Percentiles rank a stretch among this genome's conserved stretches.
phyloP scores from a whole-genome alignment of 2,888 invertebrate genomes.

The Pediacus dermestoides region DNA sequence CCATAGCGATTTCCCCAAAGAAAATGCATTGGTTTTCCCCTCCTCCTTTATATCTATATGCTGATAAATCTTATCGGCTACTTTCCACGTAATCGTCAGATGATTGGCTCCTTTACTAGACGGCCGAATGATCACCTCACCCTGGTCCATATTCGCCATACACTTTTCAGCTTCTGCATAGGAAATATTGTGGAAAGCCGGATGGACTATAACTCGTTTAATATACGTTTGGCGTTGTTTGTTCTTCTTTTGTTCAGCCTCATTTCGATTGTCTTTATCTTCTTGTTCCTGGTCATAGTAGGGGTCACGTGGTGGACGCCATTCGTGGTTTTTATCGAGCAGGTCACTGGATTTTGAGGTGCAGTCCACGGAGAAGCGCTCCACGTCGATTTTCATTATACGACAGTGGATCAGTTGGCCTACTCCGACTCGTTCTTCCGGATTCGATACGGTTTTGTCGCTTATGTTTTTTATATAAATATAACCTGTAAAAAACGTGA shows the following conservation, averaged over 20 bases:
- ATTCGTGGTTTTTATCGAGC: slow-evolving; percentile 83
- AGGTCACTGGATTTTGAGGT: slow-evolving; percentile 92
- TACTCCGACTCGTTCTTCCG: slow-evolving; percentile 84
- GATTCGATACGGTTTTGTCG: slow-evolving; percentile 89
- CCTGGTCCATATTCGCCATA: slow-evolving; percentile 90
- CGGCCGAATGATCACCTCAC: slow-evolving; percentile 93
- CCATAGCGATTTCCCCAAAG: slow-evolving; percentile 82
- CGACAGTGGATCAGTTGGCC: slow-evolving; percentile 83
- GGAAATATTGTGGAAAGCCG: slow-evolving; percentile 94
- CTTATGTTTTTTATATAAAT: slow-evolving; percentile 92
- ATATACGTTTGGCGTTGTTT: slow-evolving; percentile 84
- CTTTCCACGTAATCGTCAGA: slow-evolving; percentile 98
- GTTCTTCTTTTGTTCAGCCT: slow-evolving; percentile 77
- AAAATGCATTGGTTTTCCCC: slow-evolving; percentile 94
- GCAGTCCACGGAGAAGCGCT: slow-evolving; percentile 88
- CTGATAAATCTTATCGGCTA: slow-evolving; percentile 88
- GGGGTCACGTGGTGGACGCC: slow-evolving; percentile 83
- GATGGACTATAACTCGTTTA: slow-evolving; percentile 96
- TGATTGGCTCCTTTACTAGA: slow-evolving; percentile 94
- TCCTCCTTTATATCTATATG: slow-evolving; percentile 96
- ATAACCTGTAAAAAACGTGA: slow-evolving; percentile 63
- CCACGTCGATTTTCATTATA: slow-evolving; percentile 93
- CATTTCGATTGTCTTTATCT: slow-evolving; percentile 72
- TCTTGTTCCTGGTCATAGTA: slow-evolving; percentile 88
- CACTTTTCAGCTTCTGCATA: slow-evolving; percentile 88